Base-by-base conservation (phyloP, 64 coral and sea anemone species). In the Montipora efflorescens region DNA sequence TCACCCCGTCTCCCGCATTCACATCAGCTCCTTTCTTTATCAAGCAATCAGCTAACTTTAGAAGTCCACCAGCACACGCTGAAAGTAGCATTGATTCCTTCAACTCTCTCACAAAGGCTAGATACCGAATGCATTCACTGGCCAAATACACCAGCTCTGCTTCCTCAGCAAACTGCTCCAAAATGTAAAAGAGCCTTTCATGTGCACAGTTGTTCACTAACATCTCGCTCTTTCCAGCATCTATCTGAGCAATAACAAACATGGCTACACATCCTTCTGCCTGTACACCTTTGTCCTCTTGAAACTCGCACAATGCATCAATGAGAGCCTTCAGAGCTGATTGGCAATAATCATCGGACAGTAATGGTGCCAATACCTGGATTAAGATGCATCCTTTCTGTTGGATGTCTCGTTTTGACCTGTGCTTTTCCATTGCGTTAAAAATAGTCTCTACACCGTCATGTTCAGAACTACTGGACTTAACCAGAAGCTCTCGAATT, bases 11-110 rank as follows among this genome's bases (percentile, higher is more conserved):
- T 52, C 92, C 89, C 46, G 86, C 92, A 80, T 99, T 99, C 36
- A 99, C 98, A 57, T 99, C 98, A 49, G 98, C 98, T 45, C 92
- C 95, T 13, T 94, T 72, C 71, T 92, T 93, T 15, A 99, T 83
- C 43, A 99, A 83, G 85, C 95, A 96, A n/a, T 92, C 83, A 0
- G 90, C 98, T 49, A 89, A 92, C 22, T 87, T 87, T 4, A 96
- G 14, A 59, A 92, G 79, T 43, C 98, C 95, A 70, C 73, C 76
- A 45, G 95, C 98, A 81, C 98, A 96, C 4, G 95, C 95, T 19
- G 85, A 87, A 11, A 99, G 58, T 47, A 99, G 23, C 98, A 99
- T 99, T 0, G 59, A 61, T 13, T 92, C 79, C 72, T 94, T 99
- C 5, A 94, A 89, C 28, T 96, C 83, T 11, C 92, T 89, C 13